phyloP scores from a whole-genome alignment of 2,888 invertebrate species.

The Epirrhoe alternata region DNA sequence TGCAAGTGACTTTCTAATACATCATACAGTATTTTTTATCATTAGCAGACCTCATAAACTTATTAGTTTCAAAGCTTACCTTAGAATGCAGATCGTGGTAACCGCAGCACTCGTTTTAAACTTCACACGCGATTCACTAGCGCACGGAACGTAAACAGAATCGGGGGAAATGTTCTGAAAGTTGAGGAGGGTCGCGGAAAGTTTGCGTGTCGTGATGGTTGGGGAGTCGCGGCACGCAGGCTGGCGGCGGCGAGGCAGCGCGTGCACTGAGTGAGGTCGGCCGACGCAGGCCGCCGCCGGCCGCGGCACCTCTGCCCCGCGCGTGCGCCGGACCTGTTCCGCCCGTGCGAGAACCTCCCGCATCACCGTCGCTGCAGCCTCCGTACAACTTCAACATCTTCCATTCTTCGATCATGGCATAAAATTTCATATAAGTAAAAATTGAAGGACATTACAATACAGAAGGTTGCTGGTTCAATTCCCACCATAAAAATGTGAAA shows the following conservation, averaged over 20 bases:
- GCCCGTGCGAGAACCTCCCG: conserved; percentile 63
- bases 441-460: no score
- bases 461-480: no score
- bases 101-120: conserved; percentile 67
- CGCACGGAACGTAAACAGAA: conserved; percentile 26
- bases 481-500: no score
- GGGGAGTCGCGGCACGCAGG: conserved; percentile 59
- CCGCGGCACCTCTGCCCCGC: conserved; percentile 71
- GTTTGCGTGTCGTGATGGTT: conserved; percentile 44
- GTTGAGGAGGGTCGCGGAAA: conserved; percentile 44
- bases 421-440: no score
- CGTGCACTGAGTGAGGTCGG: conserved; percentile 74
- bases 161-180: conserved; percentile 38
- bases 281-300: conserved; percentile 60
- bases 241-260: conserved; percentile 76
- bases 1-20: conserved; percentile 81
- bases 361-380: conserved; percentile 45
- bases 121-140: conserved; percentile 76
- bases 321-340: conserved; percentile 81
- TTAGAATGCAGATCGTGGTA: conserved; percentile 68
- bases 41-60: conserved; percentile 29
- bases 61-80: conserved; percentile 59
- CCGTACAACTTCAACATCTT: conserved; percentile 9
- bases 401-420: neutral
- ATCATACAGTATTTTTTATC: conserved; percentile 61